Percentiles rank a stretch among this genome's conserved stretches.
Conservation (phyloP, 2,888 invertebrate genomes). For the Pterobdella sp. region DNA sequence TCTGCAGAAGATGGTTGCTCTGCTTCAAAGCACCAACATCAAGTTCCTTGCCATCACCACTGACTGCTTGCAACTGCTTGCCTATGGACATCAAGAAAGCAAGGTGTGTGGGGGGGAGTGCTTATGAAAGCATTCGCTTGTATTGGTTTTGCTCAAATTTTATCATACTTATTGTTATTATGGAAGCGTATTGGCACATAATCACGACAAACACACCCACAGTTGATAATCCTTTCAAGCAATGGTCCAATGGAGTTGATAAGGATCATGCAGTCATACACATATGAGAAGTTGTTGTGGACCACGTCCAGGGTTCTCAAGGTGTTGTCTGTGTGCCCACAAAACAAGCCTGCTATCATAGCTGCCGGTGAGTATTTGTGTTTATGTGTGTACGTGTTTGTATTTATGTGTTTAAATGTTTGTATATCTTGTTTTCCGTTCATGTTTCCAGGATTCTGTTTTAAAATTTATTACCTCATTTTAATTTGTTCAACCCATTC, state of each 20-base stretch:
- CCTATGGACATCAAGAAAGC: conserved; percentile 94
- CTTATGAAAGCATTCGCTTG: neutral
- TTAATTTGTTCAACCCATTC: no score
- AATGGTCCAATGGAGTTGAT: conserved; percentile 93
- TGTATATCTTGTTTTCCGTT: neutral
- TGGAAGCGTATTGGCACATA: neutral
- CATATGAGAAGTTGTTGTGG: conserved; percentile 96
- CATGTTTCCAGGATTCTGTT: neutral
- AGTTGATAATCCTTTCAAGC: conserved; percentile 79
- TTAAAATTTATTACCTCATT: no score
- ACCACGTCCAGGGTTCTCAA: conserved; percentile 94
- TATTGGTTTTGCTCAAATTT: neutral
- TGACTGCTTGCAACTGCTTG: conserved; percentile 93
- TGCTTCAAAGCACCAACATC: conserved; percentile 87
- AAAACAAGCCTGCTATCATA: conserved; percentile 96
- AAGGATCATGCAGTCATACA: conserved; percentile 90
- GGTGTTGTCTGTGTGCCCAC: conserved; percentile 92
- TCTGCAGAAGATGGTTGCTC: conserved; percentile 67
- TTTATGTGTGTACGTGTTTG: neutral
- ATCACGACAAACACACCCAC: conserved; percentile 13
- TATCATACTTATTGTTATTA: neutral
- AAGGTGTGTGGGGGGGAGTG: conserved; percentile 56
- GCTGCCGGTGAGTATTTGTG: conserved; percentile 64
- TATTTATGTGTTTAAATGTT: neutral
- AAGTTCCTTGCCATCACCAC: conserved; percentile 98